Conservation (phyloP, 2,113 vertebrate species). For the Macquaria ambigua region DNA sequence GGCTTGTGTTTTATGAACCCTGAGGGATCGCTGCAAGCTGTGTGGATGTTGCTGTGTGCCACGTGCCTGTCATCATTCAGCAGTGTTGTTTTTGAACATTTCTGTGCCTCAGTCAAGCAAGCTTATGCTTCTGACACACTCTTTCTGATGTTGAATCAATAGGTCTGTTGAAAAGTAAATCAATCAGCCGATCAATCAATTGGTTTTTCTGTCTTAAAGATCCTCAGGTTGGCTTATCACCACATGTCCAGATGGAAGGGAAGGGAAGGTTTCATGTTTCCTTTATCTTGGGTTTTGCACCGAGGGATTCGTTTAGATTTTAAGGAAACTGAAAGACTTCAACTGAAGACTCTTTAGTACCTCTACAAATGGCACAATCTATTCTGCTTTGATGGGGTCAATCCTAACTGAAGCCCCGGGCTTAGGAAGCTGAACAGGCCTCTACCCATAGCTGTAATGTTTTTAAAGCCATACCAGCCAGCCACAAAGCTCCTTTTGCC, state of each 20-base stretch:
- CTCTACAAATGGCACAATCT: conserved; percentile 74
- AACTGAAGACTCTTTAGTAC: conserved; percentile 70
- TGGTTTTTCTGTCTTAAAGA: conserved; percentile 43
- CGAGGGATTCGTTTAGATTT: conserved; percentile 71
- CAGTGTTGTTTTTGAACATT: conserved; percentile 64
- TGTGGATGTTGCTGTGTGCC: conserved; percentile 65
- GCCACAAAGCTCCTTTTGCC: conserved; percentile 79
- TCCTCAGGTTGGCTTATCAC: conserved; percentile 67
- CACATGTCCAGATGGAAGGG: conserved; percentile 66
- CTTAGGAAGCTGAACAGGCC: conserved; percentile 75
- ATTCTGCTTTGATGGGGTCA: conserved; percentile 78
- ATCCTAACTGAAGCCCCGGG: conserved; percentile 73
- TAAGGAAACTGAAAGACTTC: conserved; percentile 61
- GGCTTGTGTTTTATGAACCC: conserved; percentile 76
- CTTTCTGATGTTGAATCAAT: conserved; percentile 40
- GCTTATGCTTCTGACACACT: conserved; percentile 37
- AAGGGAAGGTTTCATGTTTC: conserved; percentile 53
- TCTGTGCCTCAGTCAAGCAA: conserved; percentile 50
- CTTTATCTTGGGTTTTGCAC: conserved; percentile 74
- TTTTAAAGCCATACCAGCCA: conserved; percentile 81
- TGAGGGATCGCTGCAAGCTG: conserved; percentile 61
- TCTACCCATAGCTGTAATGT: conserved; percentile 73
- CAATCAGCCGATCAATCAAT: conserved; percentile 55
- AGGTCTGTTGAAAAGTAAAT: conserved; percentile 47
- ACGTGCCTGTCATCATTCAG: conserved; percentile 76